Base-by-base conservation (phyloP, 2,888 invertebrate genomes). In the Achlya flavicornis region DNA sequence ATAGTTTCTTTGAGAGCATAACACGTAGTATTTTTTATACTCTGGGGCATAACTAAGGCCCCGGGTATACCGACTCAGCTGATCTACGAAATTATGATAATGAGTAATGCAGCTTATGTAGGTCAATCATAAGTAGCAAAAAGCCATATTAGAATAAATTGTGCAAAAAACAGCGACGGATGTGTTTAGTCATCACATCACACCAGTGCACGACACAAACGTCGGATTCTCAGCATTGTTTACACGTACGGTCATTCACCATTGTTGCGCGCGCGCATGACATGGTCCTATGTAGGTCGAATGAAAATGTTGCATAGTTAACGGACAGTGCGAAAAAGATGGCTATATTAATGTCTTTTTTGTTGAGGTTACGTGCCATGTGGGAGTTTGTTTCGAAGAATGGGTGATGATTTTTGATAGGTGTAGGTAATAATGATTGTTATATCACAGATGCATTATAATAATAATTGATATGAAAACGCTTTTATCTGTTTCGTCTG, bases 211-310 rank as follows among this genome's bases (percentile, higher is more conserved):
- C 62, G 43, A 57, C 62, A 57, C 60, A 66, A 59, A 53, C 68
- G 66, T 64, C 63, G 69, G 66, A 74, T 71, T 72, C 71, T 61
- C 66, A 71, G 64, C 66, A 67, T 65, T 83, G 84, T 83, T 84
- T 84, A 83, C 77, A 67, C 68, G 66, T 71, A 68, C 78, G 86
- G 86, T 85, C 85, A 73, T 85, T 85, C 83, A 85, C 84, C 84
- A 84, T 78, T 75, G 75, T 80, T 75, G 68, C 66, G 63, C 65
- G 32, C 58, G 69, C 66, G 67, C 65, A 63, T 59, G 32, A 43
- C 62, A 70, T 72, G 67, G 70, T 66, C 69, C 32, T 57, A 63
- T 62, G 65, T 64, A n/a, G 62, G 63, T 61, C 57, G 62, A 65
- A 26, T 60, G 60, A 41, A 10, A 19, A 60, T 53, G 19, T 19